phyloP scores from a whole-genome alignment of 2,888 invertebrate genomes.

The Lithophane ornitopus region DNA sequence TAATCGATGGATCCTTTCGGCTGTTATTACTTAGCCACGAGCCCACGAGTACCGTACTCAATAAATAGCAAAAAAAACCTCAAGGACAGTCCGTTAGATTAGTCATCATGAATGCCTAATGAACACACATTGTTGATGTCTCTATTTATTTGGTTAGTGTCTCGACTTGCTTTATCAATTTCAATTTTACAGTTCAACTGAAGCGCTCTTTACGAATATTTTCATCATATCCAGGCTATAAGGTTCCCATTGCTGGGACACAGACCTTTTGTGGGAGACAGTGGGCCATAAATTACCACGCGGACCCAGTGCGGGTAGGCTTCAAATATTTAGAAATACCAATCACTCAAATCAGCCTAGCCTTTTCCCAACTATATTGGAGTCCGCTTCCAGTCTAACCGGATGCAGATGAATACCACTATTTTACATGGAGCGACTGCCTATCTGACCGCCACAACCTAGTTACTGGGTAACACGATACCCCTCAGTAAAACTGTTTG shows the following conservation, averaged over 20 bases:
- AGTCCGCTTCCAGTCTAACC: too few species aligned
- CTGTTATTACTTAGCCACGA: background rate
- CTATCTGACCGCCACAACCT: too few species aligned
- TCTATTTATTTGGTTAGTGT: slow-evolving; percentile 18
- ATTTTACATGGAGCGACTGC: too few species aligned
- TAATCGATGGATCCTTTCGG: background rate
- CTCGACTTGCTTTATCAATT: slow-evolving; percentile 27
- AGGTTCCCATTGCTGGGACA: too few species aligned
- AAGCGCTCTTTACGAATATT: background rate
- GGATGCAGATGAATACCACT: too few species aligned
- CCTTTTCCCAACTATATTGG: background rate
- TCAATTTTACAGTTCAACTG: slow-evolving; percentile 17
- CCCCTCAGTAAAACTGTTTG: too few species aligned
- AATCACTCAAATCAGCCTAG: too few species aligned
- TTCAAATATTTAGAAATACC: too few species aligned
- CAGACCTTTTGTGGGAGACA: background rate
- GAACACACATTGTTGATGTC: slow-evolving; percentile 12
- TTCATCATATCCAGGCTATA: background rate
- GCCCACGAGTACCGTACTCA: background rate
- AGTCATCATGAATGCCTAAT: slow-evolving; percentile 11
- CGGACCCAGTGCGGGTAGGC: too few species aligned
- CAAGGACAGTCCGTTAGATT: background rate
- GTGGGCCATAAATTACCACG: background rate
- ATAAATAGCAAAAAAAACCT: background rate
- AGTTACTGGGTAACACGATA: too few species aligned